phyloP scores from a whole-genome alignment of 2,888 invertebrate species.

The Anoncus sp. region DNA sequence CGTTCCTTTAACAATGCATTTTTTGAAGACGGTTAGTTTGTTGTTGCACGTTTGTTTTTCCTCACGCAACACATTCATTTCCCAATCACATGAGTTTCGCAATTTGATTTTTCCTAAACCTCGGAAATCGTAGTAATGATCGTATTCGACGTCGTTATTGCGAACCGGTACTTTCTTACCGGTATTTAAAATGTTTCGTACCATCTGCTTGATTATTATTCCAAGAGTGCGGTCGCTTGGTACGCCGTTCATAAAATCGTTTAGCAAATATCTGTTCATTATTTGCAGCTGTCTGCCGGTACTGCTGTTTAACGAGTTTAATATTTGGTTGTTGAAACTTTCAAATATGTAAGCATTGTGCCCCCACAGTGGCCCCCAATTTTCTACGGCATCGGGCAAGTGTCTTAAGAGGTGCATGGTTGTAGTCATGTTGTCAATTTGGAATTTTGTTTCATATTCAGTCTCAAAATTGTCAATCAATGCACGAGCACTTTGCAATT shows the following conservation, averaged over 20 bases:
- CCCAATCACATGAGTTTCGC: slow-evolving; percentile 16
- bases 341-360: slow-evolving; percentile 33
- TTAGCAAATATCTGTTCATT: slow-evolving; percentile 39
- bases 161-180: slow-evolving; percentile 27
- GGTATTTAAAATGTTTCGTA: slow-evolving; percentile 24
- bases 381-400: slow-evolving; percentile 23
- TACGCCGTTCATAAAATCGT: slow-evolving; percentile 29
- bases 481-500: slow-evolving; percentile 15
- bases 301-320: slow-evolving; percentile 39
- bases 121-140: slow-evolving; percentile 29
- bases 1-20: slow-evolving; percentile 15
- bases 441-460: slow-evolving; percentile 19
- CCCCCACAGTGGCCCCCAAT: slow-evolving; percentile 37
- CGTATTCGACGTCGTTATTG: slow-evolving; percentile 30
- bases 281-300: slow-evolving; percentile 39
- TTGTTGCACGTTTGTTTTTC: slow-evolving; percentile 7
- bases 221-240: slow-evolving; percentile 10
- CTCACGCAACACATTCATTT: slow-evolving; percentile 7
- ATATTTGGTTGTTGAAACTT: slow-evolving; percentile 27
- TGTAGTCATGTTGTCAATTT: slow-evolving; percentile 13
- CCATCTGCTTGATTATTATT: slow-evolving; percentile 4
- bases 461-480: slow-evolving; percentile 17
- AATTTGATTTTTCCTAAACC: slow-evolving; percentile 11
- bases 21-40: slow-evolving; percentile 14
- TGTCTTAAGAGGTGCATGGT: slow-evolving; percentile 34